Percentiles rank a stretch among this genome's conserved stretches.
These are phyloP conservation scores for Onychomys leucogaster DNA, from an alignment of 2,797 vertebrate genomes.

Conservation along the genomic window DNA sequence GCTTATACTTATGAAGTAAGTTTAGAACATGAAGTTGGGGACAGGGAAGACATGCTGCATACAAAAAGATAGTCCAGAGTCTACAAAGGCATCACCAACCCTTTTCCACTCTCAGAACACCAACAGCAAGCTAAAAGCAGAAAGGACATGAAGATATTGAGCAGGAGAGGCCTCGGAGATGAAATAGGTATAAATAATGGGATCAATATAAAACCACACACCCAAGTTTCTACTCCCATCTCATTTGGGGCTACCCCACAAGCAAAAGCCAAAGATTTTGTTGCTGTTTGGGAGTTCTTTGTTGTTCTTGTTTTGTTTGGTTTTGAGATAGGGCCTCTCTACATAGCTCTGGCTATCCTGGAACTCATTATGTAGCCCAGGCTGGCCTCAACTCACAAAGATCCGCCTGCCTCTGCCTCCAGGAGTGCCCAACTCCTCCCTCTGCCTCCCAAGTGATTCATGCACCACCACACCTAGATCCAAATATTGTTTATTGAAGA, in stretches of 20 bases:
- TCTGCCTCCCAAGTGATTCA: not conserved
- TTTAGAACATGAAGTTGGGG: not conserved
- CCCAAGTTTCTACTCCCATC: not conserved
- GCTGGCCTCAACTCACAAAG: not conserved
- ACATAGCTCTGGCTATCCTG: not conserved
- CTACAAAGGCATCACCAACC: not conserved
- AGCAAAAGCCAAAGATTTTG: not conserved
- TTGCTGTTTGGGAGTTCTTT: not conserved
- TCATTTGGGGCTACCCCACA: not conserved
- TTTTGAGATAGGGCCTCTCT: not conserved
- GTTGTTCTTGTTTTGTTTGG: not conserved
- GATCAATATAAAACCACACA: not conserved
- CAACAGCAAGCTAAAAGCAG: not conserved
- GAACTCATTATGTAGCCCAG: not conserved
- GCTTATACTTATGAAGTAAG: not conserved
- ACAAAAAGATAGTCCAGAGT: not conserved
- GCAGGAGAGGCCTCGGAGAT: not conserved
- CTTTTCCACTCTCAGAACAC: not conserved
- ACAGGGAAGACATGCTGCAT: not conserved
- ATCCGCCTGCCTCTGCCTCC: not conserved
- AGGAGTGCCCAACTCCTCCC: not conserved
- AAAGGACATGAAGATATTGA: not conserved
- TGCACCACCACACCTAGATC: not conserved
- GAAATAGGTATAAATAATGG: not conserved
- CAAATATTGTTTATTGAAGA: conserved; percentile 21